phyloP scores from a whole-genome alignment of 2,113 vertebrate genomes.

The Oryzias melastigma region DNA sequence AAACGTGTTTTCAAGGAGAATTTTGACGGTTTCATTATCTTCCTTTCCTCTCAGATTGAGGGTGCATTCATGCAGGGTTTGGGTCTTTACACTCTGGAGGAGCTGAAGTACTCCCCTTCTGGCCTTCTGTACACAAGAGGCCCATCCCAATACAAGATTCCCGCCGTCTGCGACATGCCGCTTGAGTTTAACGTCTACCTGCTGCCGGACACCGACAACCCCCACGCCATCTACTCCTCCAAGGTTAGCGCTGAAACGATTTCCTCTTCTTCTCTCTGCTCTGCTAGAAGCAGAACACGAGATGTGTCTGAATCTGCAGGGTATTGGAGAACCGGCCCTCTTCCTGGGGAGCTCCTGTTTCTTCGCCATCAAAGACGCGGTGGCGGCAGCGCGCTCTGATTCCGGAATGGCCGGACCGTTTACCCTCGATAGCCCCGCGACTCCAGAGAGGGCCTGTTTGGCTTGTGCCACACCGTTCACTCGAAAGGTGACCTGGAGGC shows the following conservation, averaged over 20 bases:
- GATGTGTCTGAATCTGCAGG: slow-evolving; percentile 58
- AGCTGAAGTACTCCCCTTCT: slow-evolving; percentile 82
- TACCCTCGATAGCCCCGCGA: slow-evolving; percentile 79
- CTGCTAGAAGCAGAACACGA: too few relatives aligned
- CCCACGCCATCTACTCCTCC: slow-evolving; percentile 85
- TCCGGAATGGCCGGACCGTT: slow-evolving; percentile 72
- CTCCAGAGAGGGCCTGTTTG: slow-evolving; percentile 75
- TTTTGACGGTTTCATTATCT: too few relatives aligned
- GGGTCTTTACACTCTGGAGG: slow-evolving; percentile 85
- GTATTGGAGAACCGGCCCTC: slow-evolving; percentile 79
- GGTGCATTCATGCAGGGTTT: slow-evolving; percentile 85
- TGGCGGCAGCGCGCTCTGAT: slow-evolving; percentile 69
- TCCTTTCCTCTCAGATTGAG: slow-evolving; percentile 76
- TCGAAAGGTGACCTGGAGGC: slow-evolving; percentile 73
- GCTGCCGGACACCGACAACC: slow-evolving; percentile 76
- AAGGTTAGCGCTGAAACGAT: slow-evolving; percentile 70
- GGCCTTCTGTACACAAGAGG: slow-evolving; percentile 79
- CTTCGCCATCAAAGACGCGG: slow-evolving; percentile 83
- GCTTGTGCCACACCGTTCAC: slow-evolving; percentile 82
- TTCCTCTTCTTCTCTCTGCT: too few relatives aligned
- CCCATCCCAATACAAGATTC: slow-evolving; percentile 86
- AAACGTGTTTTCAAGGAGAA: too few relatives aligned
- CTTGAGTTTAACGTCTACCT: slow-evolving; percentile 82
- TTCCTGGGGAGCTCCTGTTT: slow-evolving; percentile 84
- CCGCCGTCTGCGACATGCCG: slow-evolving; percentile 83